Percentiles rank a stretch among this genome's conserved stretches.
These are phyloP conservation scores for Anoplius nigerrimus DNA, from an alignment of 2,888 invertebrate species.

Conservation along the genomic window DNA sequence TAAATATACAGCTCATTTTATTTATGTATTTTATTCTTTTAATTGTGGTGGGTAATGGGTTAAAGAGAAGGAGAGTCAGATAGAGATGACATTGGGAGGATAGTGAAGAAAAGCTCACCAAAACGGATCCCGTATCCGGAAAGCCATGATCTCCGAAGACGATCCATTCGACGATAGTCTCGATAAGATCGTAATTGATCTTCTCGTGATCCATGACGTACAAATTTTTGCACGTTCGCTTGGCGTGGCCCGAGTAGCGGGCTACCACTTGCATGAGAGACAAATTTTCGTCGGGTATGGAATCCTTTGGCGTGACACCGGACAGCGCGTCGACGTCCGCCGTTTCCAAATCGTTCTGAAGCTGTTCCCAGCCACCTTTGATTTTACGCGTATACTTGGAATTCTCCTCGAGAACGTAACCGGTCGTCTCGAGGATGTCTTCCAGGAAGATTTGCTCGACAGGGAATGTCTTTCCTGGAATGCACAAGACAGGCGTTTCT, in stretches of 20 bases:
- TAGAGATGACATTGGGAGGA: conserved; percentile 1
- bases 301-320: conserved; percentile 78
- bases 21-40: no score
- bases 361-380: conserved; percentile 78
- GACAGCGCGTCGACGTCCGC: conserved; percentile 79
- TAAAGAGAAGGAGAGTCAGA: background rate
- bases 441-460: conserved; percentile 89
- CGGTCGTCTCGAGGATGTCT: conserved; percentile 83
- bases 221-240: conserved; percentile 83
- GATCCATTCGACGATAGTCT: conserved; percentile 83
- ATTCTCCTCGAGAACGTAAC: conserved; percentile 80
- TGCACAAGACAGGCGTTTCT: conserved; percentile 85
- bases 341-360: conserved; percentile 81
- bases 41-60: no score
- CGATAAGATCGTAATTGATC: conserved; percentile 87
- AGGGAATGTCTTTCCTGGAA: conserved; percentile 90
- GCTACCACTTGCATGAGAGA: conserved; percentile 81
- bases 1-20: background rate
- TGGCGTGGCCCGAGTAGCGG: conserved; percentile 81
- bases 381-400: conserved; percentile 81
- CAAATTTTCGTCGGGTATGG: conserved; percentile 84
- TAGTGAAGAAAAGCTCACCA: conserved; percentile 71
- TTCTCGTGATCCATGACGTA: conserved; percentile 86
- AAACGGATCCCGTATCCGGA: conserved; percentile 84
- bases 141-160: conserved; percentile 82